Conservation (phyloP, 2,113 vertebrate genomes). For the Anser cygnoides region DNA sequence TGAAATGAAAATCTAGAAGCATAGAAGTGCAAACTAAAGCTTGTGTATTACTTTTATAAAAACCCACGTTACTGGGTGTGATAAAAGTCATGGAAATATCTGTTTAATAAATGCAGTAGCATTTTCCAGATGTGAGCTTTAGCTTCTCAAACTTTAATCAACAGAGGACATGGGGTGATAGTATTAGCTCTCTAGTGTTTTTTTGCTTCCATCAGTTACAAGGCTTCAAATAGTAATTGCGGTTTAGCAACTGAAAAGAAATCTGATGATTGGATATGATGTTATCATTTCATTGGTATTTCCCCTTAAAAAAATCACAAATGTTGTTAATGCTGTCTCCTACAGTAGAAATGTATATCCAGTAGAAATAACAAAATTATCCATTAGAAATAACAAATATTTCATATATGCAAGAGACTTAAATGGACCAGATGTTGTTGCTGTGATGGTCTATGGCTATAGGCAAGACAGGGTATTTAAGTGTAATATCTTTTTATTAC, state of each 20-base stretch:
- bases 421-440: not conserved
- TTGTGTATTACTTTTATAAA: not conserved
- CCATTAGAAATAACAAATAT: not conserved
- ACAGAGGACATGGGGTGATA: not conserved
- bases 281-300: not conserved
- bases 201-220: not conserved
- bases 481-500: not conserved
- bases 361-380: not conserved
- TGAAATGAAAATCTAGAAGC: constrained; percentile 24
- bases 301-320: not conserved
- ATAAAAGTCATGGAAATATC: not conserved
- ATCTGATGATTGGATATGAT: not conserved
- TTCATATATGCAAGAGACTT: not conserved
- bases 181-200: not conserved
- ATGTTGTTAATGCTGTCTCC: not conserved
- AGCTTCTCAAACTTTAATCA: not conserved
- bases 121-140: not conserved
- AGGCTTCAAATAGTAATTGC: not conserved
- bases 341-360: not conserved
- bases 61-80: not conserved
- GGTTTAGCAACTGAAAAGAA: not conserved
- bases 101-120: not conserved
- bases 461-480: not conserved
- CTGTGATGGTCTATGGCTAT: not conserved
- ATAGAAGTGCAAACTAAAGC: not conserved